Percentiles rank a stretch among this genome's conserved stretches.
Evolutionary conservation across 2,888 invertebrate species (phyloP).

Genomic region (Hymenopus coronatus): DNA sequence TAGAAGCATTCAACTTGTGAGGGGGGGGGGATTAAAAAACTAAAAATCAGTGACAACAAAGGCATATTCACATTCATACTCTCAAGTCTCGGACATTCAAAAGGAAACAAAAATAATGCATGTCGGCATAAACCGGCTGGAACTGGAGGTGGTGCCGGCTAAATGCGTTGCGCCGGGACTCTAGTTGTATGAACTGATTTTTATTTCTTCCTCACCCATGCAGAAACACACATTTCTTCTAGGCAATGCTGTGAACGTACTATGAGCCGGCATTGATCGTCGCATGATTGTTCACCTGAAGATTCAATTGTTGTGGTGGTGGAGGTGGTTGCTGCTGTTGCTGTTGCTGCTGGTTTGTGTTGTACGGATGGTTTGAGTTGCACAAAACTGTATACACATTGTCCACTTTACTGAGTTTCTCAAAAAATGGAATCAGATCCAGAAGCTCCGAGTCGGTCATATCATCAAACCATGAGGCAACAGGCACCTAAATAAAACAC

Average conservation of each 20-base stretch:
- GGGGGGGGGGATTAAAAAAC: background rate
- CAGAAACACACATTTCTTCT: background rate
- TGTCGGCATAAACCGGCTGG: background rate
- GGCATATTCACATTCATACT: background rate
- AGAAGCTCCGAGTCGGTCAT: slow-evolving; percentile 94
- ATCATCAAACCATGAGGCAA: slow-evolving; percentile 99
- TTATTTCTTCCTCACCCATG: background rate
- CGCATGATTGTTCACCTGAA: slow-evolving; percentile 31
- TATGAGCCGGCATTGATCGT: slow-evolving; percentile 30
- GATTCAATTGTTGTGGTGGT: background rate
- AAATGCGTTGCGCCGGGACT: background rate
- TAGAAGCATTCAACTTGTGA: background rate
- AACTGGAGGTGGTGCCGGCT: background rate
- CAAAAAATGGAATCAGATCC: slow-evolving; percentile 97
- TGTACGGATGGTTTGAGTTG: slow-evolving; percentile 86
- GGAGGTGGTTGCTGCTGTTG: slow-evolving; percentile 26
- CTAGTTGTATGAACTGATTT: background rate
- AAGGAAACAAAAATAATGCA: background rate
- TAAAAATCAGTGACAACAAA: background rate
- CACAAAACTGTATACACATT: slow-evolving; percentile 94
- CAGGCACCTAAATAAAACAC: slow-evolving; percentile 73
- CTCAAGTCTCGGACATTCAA: background rate
- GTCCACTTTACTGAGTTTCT: slow-evolving; percentile 93
- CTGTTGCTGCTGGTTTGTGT: slow-evolving; percentile 42
- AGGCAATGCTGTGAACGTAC: background rate